Conservation (phyloP, 1,140 invertebrate species). For the Acromyrmex heyeri region DNA sequence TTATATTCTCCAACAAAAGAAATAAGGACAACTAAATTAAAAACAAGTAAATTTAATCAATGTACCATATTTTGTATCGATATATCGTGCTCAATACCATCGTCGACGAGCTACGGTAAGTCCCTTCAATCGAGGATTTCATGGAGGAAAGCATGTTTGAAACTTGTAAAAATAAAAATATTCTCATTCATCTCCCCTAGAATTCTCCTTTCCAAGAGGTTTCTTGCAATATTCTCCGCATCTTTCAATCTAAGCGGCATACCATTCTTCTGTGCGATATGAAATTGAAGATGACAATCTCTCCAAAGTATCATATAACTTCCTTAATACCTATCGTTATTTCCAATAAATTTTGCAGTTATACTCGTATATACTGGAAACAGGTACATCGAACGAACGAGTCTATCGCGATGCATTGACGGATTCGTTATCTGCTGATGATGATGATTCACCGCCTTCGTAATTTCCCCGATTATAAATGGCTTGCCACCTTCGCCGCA, state of each 20-base stretch:
- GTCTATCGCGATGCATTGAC: constrained; percentile 4
- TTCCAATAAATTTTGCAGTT: background rate
- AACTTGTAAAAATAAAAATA: background rate
- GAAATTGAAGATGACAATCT: constrained; percentile 4
- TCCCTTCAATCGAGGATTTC: background rate
- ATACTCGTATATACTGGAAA: background rate
- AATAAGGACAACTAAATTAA: too few species aligned
- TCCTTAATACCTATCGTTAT: background rate
- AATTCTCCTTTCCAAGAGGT: background rate
- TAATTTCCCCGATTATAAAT: constrained; percentile 28
- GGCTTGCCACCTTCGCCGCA: constrained; percentile 40
- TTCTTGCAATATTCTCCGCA: background rate
- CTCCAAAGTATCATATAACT: background rate
- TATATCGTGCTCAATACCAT: background rate
- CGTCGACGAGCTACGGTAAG: background rate
- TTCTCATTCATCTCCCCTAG: background rate
- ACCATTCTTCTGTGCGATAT: background rate
- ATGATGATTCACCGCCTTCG: constrained; percentile 41
- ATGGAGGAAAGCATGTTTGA: background rate
- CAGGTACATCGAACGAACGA: background rate
- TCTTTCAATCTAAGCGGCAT: background rate
- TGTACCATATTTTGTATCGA: too few species aligned
- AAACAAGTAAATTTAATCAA: too few species aligned
- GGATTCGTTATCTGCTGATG: constrained; percentile 26
- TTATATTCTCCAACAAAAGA: too few species aligned